Conservation (phyloP, 2,888 invertebrate species). For the Leptopilina syphax region DNA sequence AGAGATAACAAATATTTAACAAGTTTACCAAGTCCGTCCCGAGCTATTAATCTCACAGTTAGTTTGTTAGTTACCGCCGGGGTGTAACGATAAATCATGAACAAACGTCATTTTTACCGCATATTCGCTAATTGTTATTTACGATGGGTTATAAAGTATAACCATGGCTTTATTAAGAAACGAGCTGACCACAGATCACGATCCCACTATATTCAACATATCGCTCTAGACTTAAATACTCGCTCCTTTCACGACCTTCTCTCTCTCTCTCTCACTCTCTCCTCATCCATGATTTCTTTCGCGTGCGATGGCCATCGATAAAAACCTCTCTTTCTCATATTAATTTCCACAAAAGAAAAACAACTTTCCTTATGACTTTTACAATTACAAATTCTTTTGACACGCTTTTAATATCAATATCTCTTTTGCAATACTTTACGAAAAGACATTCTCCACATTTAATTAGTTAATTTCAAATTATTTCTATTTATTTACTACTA, state of each 20-base stretch:
- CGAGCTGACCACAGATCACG: slow-evolving; percentile 40
- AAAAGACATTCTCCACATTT: not conserved
- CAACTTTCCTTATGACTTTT: not conserved
- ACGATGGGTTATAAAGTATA: slow-evolving; percentile 68
- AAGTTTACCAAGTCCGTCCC: slow-evolving; percentile 63
- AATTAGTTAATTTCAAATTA: too few relatives aligned
- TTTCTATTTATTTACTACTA: too few relatives aligned
- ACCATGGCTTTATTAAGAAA: slow-evolving; percentile 67
- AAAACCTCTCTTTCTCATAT: not conserved
- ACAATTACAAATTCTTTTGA: slow-evolving; percentile 4
- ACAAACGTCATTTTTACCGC: slow-evolving; percentile 63
- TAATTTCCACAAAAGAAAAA: not conserved
- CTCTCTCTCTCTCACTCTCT: not conserved
- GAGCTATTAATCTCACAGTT: slow-evolving; percentile 69
- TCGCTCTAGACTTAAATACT: slow-evolving; percentile 35
- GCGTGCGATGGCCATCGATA: not conserved
- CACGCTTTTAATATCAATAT: slow-evolving; percentile 1
- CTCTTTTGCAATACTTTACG: not conserved
- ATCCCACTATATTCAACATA: slow-evolving; percentile 39
- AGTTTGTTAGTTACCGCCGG: slow-evolving; percentile 65
- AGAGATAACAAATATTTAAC: slow-evolving; percentile 63
- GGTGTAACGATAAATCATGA: slow-evolving; percentile 61
- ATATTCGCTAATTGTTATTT: slow-evolving; percentile 71
- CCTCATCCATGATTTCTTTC: not conserved
- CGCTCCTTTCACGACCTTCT: slow-evolving; percentile 25